Base-by-base conservation (phyloP, 1,140 invertebrate species). In the Drosophila sturtevanti region DNA sequence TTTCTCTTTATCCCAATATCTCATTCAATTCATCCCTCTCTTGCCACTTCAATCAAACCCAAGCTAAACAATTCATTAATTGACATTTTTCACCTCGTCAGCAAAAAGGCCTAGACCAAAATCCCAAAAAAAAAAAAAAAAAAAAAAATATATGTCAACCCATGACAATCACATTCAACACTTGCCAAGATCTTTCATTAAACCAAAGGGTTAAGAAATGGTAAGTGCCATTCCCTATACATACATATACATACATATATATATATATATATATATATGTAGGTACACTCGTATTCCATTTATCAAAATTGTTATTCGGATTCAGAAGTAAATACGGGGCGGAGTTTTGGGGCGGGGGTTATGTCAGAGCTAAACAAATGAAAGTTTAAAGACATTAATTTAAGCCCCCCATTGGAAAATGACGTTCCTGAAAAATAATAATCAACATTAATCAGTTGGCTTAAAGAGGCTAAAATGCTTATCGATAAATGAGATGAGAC, bases 381-480 rank as follows among this genome's bases (percentile, higher is more conserved):
- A 87, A 79, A 77, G 63, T 75, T 79, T 73, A 31, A 31, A 76
- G 44, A 63, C 74, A 77, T 77, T 77, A 77, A 77, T 73, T 72
- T 48, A 56, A 63, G 60, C 21, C 66, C 24, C 21, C 27, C 6
- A 6, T 48, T 48, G 41, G 21, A 37, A 38, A 34, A 10, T 41
- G 44, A 38, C 37, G 5, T 34, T 54, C 11, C 52, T 21, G n/a
- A 63, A 59, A 64, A 62, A 65, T 77, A 73, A 87, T 87, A 87
- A 89, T 87, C 84, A 86, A 67, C 84, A 87, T 87, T 89, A 87
- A 87, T 87, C 82, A 87, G 79, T 77, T 77, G 72, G 73, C 74
- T 55, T 70, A 63, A 77, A 77, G 74, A 76, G 65, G 59, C 68
- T 44, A 58, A 51, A 51, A 51, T 66, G 79, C 78, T 89, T 89